phyloP scores from a whole-genome alignment of 2,888 invertebrate species.

The Gastracanthus pulcherrimus region DNA sequence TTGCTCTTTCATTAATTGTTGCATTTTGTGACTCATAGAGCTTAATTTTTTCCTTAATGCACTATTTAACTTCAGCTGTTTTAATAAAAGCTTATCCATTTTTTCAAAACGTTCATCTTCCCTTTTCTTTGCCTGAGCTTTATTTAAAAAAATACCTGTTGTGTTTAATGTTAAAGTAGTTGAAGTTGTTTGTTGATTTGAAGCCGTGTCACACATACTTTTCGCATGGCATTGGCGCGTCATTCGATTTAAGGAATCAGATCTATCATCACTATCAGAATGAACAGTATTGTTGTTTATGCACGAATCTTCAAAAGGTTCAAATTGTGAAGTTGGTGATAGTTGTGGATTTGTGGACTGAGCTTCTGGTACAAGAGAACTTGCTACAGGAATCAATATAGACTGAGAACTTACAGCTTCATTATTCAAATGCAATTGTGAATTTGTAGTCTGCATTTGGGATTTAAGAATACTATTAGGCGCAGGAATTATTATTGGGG shows the following conservation, averaged over 20 bases:
- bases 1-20: slow-evolving; percentile 24
- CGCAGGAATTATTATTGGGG: slow-evolving; percentile 43
- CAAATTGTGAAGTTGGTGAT: too few species aligned
- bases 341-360: slow-evolving; percentile 14
- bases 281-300: too few species aligned
- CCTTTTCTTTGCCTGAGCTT: slow-evolving; percentile 34
- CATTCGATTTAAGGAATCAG: too few species aligned
- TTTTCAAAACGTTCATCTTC: slow-evolving; percentile 51
- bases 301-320: too few species aligned
- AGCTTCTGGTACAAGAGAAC: background rate
- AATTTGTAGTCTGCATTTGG: background rate
- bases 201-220: background rate
- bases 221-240: too few species aligned
- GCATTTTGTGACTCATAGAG: slow-evolving; percentile 25
- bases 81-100: slow-evolving; percentile 51
- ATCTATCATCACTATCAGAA: too few species aligned
- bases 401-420: slow-evolving; percentile 12
- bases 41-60: slow-evolving; percentile 49
- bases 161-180: background rate
- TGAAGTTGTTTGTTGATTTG: background rate
- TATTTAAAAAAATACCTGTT: slow-evolving; percentile 37
- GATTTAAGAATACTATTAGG: slow-evolving; percentile 28
- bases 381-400: slow-evolving; percentile 22
- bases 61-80: slow-evolving; percentile 50
- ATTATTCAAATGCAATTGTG: background rate